Percentiles rank a stretch among this genome's conserved stretches.
Evolutionary conservation across 2,797 vertebrate genomes (phyloP).

Genomic region (Dendrocincla fuliginosa): DNA sequence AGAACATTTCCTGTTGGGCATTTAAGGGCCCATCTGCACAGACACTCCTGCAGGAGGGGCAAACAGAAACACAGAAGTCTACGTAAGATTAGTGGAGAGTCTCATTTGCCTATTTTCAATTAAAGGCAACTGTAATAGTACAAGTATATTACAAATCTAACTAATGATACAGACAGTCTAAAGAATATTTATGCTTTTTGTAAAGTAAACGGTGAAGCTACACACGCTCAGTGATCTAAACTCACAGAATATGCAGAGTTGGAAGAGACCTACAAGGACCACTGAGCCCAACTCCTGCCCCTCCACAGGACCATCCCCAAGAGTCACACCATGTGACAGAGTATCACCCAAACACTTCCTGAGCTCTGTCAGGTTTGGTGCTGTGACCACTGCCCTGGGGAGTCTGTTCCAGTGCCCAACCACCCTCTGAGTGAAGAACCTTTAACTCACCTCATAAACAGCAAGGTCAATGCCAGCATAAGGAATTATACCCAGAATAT

Average conservation of each 20-base stretch:
- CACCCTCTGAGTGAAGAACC: neutral
- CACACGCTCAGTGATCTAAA: neutral
- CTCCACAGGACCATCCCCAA: neutral
- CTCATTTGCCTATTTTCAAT: neutral
- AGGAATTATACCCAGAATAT: slow-evolving; percentile 94
- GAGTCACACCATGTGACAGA: neutral
- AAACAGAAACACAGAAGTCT: neutral
- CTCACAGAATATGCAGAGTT: slow-evolving; percentile 60
- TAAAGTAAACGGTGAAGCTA: neutral
- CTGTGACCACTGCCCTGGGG: neutral
- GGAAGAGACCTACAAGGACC: neutral
- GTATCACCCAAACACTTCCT: neutral
- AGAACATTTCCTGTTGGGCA: neutral
- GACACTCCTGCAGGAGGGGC: neutral
- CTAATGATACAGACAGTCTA: neutral
- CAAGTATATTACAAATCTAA: neutral
- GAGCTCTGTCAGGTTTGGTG: neutral
- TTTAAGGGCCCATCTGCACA: neutral
- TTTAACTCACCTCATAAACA: slow-evolving; percentile 87
- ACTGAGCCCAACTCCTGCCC: neutral
- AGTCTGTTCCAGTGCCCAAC: neutral
- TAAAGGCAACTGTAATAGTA: neutral
- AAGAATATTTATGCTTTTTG: neutral
- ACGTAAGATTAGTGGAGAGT: neutral
- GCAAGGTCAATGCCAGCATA: slow-evolving; percentile 94